Conservation (phyloP, 2,797 vertebrate species). For the Schizopygopsis malacanthus region DNA sequence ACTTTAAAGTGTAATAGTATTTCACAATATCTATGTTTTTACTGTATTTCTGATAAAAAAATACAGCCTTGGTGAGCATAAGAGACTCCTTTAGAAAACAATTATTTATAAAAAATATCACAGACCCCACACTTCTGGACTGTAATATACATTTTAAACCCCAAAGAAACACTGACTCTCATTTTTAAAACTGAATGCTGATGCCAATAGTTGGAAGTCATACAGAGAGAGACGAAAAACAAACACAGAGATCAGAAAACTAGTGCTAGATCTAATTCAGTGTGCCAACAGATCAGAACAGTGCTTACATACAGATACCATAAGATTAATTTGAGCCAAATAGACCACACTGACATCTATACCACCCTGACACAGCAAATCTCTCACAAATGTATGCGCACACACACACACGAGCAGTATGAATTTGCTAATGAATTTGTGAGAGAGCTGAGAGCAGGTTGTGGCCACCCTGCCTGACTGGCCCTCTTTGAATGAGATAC, state of each 20-base stretch:
- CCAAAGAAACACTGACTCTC: neutral
- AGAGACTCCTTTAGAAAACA: too few relatives aligned
- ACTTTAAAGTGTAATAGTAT: neutral
- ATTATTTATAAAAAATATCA: too few relatives aligned
- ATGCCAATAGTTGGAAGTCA: neutral
- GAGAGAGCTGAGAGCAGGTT: constrained; percentile 21
- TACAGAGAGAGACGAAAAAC: neutral
- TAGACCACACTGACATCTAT: constrained; percentile 43
- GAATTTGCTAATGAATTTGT: constrained; percentile 13
- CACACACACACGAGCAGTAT: neutral
- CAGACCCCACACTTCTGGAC: neutral
- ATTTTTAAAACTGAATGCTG: neutral
- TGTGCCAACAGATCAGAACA: constrained; percentile 17
- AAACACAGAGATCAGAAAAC: constrained; percentile 4
- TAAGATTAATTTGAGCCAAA: constrained; percentile 14
- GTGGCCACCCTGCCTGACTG: constrained; percentile 34
- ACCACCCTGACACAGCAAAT: constrained; percentile 55
- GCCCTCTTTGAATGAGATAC: constrained; percentile 59
- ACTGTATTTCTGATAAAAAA: neutral
- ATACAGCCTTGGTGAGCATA: neutral
- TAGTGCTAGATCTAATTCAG: neutral
- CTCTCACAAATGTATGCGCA: neutral
- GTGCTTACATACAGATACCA: constrained; percentile 32
- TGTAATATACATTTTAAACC: neutral
- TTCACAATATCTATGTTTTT: neutral